phyloP scores from a whole-genome alignment of 2,888 invertebrate species.

The Stenolophus ochropezus region DNA sequence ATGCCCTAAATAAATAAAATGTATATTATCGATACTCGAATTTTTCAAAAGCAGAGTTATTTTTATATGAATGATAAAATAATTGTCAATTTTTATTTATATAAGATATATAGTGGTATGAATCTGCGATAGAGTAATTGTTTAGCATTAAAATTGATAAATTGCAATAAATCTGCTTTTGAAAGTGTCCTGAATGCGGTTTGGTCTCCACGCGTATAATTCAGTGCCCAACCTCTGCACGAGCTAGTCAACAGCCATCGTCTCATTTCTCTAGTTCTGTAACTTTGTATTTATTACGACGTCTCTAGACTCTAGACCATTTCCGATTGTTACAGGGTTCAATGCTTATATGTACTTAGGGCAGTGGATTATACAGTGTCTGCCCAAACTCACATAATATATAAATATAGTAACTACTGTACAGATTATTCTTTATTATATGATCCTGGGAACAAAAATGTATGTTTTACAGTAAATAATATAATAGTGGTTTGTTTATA shows the following conservation, averaged over 20 bases:
- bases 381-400: slow-evolving; percentile 56
- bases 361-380: slow-evolving; percentile 52
- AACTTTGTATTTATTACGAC: slow-evolving; percentile 36
- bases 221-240: slow-evolving; percentile 53
- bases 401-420: slow-evolving; percentile 64
- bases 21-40: slow-evolving; percentile 57
- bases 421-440: slow-evolving; percentile 67
- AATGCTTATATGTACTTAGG: slow-evolving; percentile 60
- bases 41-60: slow-evolving; percentile 60
- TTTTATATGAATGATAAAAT: slow-evolving; percentile 58
- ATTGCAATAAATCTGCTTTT: slow-evolving; percentile 60
- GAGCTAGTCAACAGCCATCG: slow-evolving; percentile 49
- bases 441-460: slow-evolving; percentile 71
- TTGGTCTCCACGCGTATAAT: slow-evolving; percentile 52
- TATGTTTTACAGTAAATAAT: slow-evolving; percentile 72
- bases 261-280: slow-evolving; percentile 47
- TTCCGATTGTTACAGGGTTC: slow-evolving; percentile 52
- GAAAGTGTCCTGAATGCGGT: slow-evolving; percentile 53
- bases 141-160: slow-evolving; percentile 44
- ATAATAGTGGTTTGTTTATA: slow-evolving; percentile 70
- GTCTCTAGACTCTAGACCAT: background rate
- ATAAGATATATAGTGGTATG: slow-evolving; percentile 53
- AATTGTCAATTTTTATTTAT: slow-evolving; percentile 59
- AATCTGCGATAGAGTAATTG: slow-evolving; percentile 50
- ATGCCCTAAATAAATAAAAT: slow-evolving; percentile 53